Evolutionary conservation across 1,140 invertebrate species (phyloP).

Genomic region (Drosophila sucinea): DNA sequence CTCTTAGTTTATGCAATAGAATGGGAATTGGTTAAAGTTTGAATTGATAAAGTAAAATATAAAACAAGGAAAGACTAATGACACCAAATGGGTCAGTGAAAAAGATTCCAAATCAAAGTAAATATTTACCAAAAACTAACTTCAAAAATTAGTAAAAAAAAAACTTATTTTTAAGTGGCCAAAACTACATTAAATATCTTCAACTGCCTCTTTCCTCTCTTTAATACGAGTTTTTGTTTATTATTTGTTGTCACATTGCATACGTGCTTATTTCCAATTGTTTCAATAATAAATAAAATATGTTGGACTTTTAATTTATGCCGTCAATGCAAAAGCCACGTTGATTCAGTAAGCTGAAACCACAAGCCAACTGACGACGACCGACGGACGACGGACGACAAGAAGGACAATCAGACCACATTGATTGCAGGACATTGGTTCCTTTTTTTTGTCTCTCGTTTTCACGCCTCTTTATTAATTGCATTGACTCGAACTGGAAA

Average conservation of each 20-base stretch:
- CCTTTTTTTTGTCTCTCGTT: neutral
- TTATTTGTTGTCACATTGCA: neutral
- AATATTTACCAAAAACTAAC: too few relatives aligned
- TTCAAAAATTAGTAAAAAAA: too few relatives aligned
- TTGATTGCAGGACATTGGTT: conserved; percentile 42
- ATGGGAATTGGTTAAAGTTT: too few relatives aligned
- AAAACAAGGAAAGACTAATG: too few relatives aligned
- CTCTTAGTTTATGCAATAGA: neutral
- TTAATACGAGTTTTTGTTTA: too few relatives aligned
- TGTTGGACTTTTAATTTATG: neutral
- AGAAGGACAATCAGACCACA: conserved; percentile 22
- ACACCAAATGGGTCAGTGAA: too few relatives aligned
- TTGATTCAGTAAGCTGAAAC: neutral
- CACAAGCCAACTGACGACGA: conserved; percentile 7
- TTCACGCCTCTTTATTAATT: conserved; percentile 50
- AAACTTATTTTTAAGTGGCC: too few relatives aligned
- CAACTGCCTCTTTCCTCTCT: neutral
- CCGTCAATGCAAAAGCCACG: neutral
- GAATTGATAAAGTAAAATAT: too few relatives aligned
- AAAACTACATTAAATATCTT: neutral
- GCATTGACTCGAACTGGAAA: conserved; percentile 26
- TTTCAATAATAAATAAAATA: neutral
- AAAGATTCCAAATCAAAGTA: too few relatives aligned
- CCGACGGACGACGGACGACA: too few relatives aligned
- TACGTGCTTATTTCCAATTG: neutral